Base-by-base conservation (phyloP, 2,888 invertebrate genomes). In the Ommatoiulus sabulosus region DNA sequence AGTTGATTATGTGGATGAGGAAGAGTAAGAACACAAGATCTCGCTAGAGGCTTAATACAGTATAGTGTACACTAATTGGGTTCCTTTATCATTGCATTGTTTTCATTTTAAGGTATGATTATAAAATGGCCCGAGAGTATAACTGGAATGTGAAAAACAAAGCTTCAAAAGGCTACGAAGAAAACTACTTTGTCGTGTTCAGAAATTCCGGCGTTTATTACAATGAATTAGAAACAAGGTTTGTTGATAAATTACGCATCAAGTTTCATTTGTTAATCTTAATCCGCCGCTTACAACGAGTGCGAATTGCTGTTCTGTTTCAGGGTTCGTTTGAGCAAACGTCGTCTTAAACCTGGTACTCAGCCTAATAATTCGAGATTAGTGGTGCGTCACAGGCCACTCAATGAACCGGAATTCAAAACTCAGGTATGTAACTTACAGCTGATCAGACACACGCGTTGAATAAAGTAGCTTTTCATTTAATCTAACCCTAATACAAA, bases 111-210 rank as follows among this genome's bases (percentile, higher is more conserved):
- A 93, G 93, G 88, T 99, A 99, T 92, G 98, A 99, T 91, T 99
- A 99, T 92, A 96, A 97, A 93, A 97, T 99, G 95, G 97, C 98
- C 0, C 94, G 99, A 90, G 99, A 99, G 92, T 99, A 99, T 93
- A 99, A 98, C 92, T 99, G 99, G 99, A 99, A 98, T 92, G 99
- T 99, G 35, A 99, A 99, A 93, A 99, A 98, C 93, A 99, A 99
- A 93, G 96, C 97, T 0, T 97, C 97, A 0, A 96, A 97, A 92
- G 97, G 98, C 63, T 98, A 98, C 91, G 98, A 99, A 93, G 99
- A 99, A 93, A 99, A 98, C 92, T 99, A 98, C 92, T 99, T 98
- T 94, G 95, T 99, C 93, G 97, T 98, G 89, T 95, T 98, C 90
- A 95, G 98, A 89, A 96, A 96, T 90, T 97, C 97, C 92, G 96